Percentiles rank a stretch among this genome's conserved stretches.
Conservation (phyloP, 2,888 invertebrate genomes). For the Sabatieria punctata region DNA sequence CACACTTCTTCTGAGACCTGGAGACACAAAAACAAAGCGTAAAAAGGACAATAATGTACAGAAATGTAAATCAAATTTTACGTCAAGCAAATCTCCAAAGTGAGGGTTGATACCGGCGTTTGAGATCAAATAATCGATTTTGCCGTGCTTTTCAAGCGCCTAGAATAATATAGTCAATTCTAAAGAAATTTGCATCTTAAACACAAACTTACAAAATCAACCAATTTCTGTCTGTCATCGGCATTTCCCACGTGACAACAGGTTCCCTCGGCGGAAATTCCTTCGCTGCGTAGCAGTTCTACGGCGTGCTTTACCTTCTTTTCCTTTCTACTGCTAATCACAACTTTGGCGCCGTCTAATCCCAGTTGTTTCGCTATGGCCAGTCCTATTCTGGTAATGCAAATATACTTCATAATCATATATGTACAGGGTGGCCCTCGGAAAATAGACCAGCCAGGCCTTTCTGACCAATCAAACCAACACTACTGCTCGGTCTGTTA, state of each 20-base stretch:
- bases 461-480: too few relatives aligned
- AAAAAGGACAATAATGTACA: too few relatives aligned
- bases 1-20: conserved; percentile 61
- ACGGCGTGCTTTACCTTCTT: conserved; percentile 65
- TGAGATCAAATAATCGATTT: conserved; percentile 80
- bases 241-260: conserved; percentile 76
- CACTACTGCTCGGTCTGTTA: too few relatives aligned
- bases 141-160: conserved; percentile 60
- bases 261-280: conserved; percentile 54
- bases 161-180: conserved; percentile 35
- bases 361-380: conserved; percentile 72
- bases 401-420: too few relatives aligned
- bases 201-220: too few relatives aligned
- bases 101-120: conserved; percentile 82
- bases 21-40: too few relatives aligned
- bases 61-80: too few relatives aligned
- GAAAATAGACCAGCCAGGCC: too few relatives aligned
- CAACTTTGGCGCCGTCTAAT: conserved; percentile 72
- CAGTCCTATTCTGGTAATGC: conserved; percentile 54
- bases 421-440: too few relatives aligned
- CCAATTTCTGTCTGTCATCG: conserved; percentile 57
- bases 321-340: conserved; percentile 75
- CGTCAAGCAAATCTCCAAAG: conserved; percentile 57
- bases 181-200: too few relatives aligned
- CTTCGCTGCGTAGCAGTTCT: conserved; percentile 48